These are phyloP conservation scores for Beris morrisii DNA, from an alignment of 2,888 invertebrate species.

Conservation along the genomic window DNA sequence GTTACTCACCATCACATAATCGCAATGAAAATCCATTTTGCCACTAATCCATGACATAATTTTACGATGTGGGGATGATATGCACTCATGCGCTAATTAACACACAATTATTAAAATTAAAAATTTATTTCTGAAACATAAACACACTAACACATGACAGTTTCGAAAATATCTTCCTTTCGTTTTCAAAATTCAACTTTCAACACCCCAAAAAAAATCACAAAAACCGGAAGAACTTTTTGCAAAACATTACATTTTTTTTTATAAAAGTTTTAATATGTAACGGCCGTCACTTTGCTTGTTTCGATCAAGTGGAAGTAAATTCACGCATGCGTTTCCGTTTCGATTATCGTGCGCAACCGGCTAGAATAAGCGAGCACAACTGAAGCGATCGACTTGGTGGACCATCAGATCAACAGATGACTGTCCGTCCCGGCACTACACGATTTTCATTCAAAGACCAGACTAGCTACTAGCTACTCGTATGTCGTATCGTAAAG, in stretches of 20 bases:
- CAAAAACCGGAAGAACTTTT: not conserved
- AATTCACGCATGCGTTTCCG: conserved; percentile 21
- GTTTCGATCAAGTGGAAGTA: conserved; percentile 12
- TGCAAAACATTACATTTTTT: too few species aligned
- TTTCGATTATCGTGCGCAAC: conserved; percentile 4
- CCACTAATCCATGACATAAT: conserved; percentile 35
- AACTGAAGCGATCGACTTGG: conserved; percentile 8
- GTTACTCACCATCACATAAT: conserved; percentile 34
- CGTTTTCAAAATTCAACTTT: not conserved
- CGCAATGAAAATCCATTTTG: conserved; percentile 33
- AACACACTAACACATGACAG: too few species aligned
- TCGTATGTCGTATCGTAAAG: too few species aligned
- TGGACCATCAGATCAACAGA: not conserved
- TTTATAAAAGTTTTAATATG: too few species aligned
- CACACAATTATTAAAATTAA: not conserved
- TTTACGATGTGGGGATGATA: not conserved
- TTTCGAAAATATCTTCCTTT: not conserved
- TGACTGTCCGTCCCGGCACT: too few species aligned
- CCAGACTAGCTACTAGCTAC: too few species aligned
- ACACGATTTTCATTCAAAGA: too few species aligned
- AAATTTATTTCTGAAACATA: too few species aligned
- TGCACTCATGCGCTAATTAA: conserved; percentile 3
- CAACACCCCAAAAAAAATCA: not conserved
- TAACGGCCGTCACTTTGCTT: not conserved
- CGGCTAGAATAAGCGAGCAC: conserved; percentile 12